Percentiles rank a stretch among this genome's conserved stretches.
phyloP scores from a whole-genome alignment of 2,113 vertebrate genomes.

The Pachypanchax playfairii region DNA sequence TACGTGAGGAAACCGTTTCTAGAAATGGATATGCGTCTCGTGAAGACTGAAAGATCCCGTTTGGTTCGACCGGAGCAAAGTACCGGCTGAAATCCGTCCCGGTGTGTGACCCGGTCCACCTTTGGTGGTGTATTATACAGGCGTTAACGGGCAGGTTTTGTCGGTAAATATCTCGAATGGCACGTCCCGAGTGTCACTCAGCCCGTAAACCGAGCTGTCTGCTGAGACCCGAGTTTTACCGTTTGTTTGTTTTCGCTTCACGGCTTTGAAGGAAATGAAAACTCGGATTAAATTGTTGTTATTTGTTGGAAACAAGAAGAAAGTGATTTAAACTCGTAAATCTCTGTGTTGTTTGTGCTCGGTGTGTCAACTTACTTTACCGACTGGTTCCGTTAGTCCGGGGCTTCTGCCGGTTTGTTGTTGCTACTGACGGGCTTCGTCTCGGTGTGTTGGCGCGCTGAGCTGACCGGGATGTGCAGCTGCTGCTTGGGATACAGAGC shows the following conservation, averaged over 20 bases:
- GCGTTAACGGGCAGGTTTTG: not conserved
- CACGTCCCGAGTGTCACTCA: too few relatives aligned
- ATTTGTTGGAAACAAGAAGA: not conserved
- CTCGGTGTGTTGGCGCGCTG: constrained; percentile 3
- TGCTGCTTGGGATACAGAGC: constrained; percentile 7
- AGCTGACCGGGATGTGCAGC: constrained; percentile 14
- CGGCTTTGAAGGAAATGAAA: too few relatives aligned
- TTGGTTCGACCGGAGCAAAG: not conserved
- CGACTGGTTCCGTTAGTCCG: too few relatives aligned
- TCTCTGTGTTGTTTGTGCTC: too few relatives aligned
- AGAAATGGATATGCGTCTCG: too few relatives aligned
- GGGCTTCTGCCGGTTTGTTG: constrained; percentile 13
- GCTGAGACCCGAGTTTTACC: too few relatives aligned
- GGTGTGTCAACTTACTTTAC: too few relatives aligned
- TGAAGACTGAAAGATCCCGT: not conserved
- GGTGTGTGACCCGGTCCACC: not conserved
- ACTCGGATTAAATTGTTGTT: not conserved
- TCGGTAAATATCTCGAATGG: too few relatives aligned
- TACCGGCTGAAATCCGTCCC: not conserved
- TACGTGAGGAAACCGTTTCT: too few relatives aligned
- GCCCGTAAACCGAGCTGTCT: too few relatives aligned
- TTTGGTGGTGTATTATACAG: not conserved
- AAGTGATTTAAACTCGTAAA: too few relatives aligned
- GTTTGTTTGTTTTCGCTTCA: too few relatives aligned
- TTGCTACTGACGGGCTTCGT: not conserved